Conservation (phyloP, 2,888 invertebrate species). For the Eilema griseolum region DNA sequence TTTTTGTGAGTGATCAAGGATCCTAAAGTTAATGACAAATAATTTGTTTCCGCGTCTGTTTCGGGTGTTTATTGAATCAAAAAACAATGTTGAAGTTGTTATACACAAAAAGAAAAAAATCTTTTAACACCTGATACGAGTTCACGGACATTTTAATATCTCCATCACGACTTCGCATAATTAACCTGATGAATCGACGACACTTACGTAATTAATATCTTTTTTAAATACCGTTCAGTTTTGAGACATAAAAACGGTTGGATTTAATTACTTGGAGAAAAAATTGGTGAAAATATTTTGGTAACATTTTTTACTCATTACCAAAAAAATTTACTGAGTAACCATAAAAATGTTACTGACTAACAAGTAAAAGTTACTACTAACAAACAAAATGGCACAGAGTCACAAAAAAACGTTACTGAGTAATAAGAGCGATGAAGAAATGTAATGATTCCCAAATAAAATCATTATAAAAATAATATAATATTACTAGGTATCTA, state of each 20-base stretch:
- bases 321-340: neutral
- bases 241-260: slow-evolving; percentile 17
- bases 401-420: neutral
- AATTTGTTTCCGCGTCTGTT: slow-evolving; percentile 60
- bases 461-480: neutral
- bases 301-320: neutral
- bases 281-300: neutral
- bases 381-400: no score
- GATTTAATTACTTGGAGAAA: neutral
- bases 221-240: slow-evolving; percentile 43
- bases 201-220: slow-evolving; percentile 45
- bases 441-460: no score
- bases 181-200: slow-evolving; percentile 57
- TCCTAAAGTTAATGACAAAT: slow-evolving; percentile 50
- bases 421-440: neutral
- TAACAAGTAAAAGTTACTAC: neutral
- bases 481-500: neutral
- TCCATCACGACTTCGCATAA: slow-evolving; percentile 67
- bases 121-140: slow-evolving; percentile 54
- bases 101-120: slow-evolving; percentile 37
- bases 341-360: neutral
- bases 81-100: slow-evolving; percentile 44
- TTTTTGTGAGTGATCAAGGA: slow-evolving; percentile 43
- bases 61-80: slow-evolving; percentile 52
- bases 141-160: slow-evolving; percentile 65